phyloP scores from a whole-genome alignment of 2,113 vertebrate species.

The Calonectris borealis region DNA sequence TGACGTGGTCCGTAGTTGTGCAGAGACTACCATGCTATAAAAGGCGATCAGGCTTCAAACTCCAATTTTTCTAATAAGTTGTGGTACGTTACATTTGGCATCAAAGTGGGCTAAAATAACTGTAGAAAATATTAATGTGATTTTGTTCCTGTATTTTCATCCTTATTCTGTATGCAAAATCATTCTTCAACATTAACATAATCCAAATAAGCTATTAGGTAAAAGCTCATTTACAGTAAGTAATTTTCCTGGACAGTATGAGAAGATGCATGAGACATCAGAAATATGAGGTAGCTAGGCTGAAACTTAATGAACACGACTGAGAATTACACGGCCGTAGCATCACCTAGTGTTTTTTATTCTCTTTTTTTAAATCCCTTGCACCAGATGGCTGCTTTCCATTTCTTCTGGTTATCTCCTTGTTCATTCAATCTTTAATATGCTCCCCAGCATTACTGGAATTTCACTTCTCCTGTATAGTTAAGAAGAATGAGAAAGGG shows the following conservation, averaged over 20 bases:
- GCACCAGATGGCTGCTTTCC: neutral
- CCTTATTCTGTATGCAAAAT: neutral
- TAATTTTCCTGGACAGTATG: neutral
- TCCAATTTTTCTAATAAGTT: neutral
- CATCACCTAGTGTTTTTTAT: neutral
- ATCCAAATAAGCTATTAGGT: slow-evolving; percentile 27
- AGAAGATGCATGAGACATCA: neutral
- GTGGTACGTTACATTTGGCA: neutral
- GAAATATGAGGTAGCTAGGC: neutral
- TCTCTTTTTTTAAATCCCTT: neutral
- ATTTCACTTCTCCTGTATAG: neutral
- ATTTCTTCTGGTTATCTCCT: neutral
- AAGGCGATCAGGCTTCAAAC: neutral
- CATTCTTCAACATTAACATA: neutral
- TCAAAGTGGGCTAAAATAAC: neutral
- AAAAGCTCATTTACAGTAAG: neutral
- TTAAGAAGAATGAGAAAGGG: neutral
- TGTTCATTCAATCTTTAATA: neutral
- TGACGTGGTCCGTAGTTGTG: neutral
- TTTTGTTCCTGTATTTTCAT: neutral
- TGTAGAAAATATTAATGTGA: neutral
- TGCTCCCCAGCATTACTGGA: neutral
- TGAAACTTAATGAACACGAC: neutral
- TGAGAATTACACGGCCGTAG: neutral
- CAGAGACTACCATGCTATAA: neutral